Percentiles rank a stretch among this genome's conserved stretches.
phyloP scores from a whole-genome alignment of 2,797 vertebrate genomes.

The Muraenolepis orangiensis region DNA sequence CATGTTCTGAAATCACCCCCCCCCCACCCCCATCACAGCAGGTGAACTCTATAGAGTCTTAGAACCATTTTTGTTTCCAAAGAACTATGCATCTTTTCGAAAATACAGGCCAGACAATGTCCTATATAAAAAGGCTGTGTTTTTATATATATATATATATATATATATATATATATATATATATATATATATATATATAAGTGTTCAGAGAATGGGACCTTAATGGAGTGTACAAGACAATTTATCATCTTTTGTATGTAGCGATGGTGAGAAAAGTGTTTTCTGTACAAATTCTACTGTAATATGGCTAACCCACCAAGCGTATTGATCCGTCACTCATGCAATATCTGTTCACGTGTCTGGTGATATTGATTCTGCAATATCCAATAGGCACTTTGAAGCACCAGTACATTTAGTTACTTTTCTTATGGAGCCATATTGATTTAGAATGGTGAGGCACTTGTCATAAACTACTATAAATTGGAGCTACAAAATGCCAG shows the following conservation, averaged over 20 bases:
- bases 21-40: neutral
- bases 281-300: neutral
- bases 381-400: conserved; percentile 43
- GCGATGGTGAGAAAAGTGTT: conserved; percentile 18
- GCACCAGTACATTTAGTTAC: conserved; percentile 16
- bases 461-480: neutral
- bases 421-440: conserved; percentile 15
- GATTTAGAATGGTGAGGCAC: conserved; percentile 9
- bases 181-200: no score
- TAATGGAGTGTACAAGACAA: neutral
- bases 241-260: conserved; percentile 2
- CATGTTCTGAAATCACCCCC: neutral
- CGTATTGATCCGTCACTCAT: conserved; percentile 27
- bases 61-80: neutral
- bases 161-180: no score
- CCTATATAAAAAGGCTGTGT: neutral
- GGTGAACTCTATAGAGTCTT: neutral
- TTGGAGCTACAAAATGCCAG: conserved; percentile 3
- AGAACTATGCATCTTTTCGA: neutral
- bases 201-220: neutral
- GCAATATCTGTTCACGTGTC: conserved; percentile 23
- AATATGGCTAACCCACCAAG: conserved; percentile 11
- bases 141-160: neutral
- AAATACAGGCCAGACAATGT: neutral
- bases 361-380: conserved; percentile 37